Evolutionary conservation across 2,113 vertebrate genomes (phyloP), one percentile per base, ranked within the genome.

Genomic region (Damaliscus lunatus): DNA sequence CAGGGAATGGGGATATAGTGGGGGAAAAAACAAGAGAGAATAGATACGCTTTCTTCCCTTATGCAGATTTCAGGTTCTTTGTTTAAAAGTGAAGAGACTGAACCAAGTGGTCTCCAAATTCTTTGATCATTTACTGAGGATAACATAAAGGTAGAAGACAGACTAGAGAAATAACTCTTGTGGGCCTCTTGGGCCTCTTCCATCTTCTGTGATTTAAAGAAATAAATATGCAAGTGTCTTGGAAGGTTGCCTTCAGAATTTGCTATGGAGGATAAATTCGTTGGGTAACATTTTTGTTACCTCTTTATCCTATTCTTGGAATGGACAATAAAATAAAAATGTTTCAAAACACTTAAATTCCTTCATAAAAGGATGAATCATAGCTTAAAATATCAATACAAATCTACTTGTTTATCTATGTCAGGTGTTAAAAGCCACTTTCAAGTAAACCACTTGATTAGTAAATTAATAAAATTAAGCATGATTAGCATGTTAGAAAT

Each of bases 341-440:
- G 33, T 80, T 91, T 91, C 25, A 85, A 89, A 96, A 91, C 40
- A 74, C 89, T 91, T 59, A 29, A 94, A 62, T 95, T 89, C n/a
- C 31, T 95, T 90, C 53, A 52, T 17, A 62, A 85, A 64, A 91
- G 11, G 17, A 50, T 84, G 11, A 86, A 29, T 71, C 21, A 78
- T 9, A 80, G 40, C 7, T 91, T 80, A 86, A 88, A 92, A 84
- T 77, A 77, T 27, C 71, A 40, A 27, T 83, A 77, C 27, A 83
- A 91, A 87, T 92, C 29, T 91, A 23, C 67, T 77, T 92, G 46
- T 67, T 40, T 27, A 81, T 60, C 62, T 64, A 36, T 71, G 33
- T 57, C 67, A 96, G 27, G n/a, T 31, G n/a, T 77, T 92, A 74
- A 78, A 87, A 95, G 57, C 57, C 48, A 27, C 13, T 90, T 94